Evolutionary conservation across 1,140 invertebrate species (phyloP).

Genomic region (Bradynema listronoti): DNA sequence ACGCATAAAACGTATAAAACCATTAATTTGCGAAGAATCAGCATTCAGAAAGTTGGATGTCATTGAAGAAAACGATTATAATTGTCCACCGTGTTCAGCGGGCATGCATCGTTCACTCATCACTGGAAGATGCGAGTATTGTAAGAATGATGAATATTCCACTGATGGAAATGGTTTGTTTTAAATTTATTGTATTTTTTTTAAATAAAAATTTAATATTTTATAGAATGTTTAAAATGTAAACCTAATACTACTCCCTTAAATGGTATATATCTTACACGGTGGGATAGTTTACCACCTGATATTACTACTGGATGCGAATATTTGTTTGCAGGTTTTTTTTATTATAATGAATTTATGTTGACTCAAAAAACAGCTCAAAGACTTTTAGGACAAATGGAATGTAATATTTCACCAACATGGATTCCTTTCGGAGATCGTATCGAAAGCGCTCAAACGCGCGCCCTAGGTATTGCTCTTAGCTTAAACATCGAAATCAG

Average conservation of each 20-base stretch:
- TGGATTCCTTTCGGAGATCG: constrained; percentile 49
- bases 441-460: constrained; percentile 55
- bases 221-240: too few relatives aligned
- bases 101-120: constrained; percentile 36
- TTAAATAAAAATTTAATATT: too few relatives aligned
- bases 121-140: constrained; percentile 59
- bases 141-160: constrained; percentile 57
- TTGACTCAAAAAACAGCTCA: too few relatives aligned
- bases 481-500: constrained; percentile 44
- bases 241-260: too few relatives aligned
- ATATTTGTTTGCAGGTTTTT: constrained; percentile 44
- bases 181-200: background rate
- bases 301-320: constrained; percentile 62
- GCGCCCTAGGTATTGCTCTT: constrained; percentile 54
- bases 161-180: constrained; percentile 48
- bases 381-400: too few relatives aligned
- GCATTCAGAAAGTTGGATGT: background rate
- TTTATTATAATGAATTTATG: too few relatives aligned
- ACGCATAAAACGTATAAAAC: constrained; percentile 64
- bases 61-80: background rate
- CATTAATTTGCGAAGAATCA: constrained; percentile 60
- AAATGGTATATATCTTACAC: too few relatives aligned
- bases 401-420: constrained; percentile 39
- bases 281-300: constrained; percentile 63
- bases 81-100: constrained; percentile 52